Evolutionary conservation across 2,113 vertebrate species (phyloP).

Genomic region (Pseudopodoces humilis): DNA sequence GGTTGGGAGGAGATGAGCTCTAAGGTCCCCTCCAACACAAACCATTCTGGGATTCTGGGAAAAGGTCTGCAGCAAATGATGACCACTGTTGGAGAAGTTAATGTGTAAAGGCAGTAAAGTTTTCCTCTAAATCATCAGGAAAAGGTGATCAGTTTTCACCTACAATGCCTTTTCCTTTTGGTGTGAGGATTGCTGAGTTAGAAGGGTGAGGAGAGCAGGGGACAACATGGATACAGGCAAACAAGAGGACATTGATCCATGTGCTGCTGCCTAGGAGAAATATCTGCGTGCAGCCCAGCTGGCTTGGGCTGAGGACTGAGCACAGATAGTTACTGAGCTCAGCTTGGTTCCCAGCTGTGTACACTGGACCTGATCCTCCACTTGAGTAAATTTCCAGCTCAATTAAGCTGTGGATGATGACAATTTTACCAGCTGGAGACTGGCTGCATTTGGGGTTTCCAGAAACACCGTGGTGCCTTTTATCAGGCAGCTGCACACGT

Average conservation of each 20-base stretch:
- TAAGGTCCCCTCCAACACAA: background rate
- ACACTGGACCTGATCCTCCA: slow-evolving; percentile 29
- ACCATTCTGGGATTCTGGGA: background rate
- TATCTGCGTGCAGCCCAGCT: background rate
- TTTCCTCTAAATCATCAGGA: background rate
- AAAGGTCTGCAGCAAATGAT: background rate
- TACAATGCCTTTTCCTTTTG: background rate
- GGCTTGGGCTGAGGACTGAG: background rate
- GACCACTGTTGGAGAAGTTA: background rate
- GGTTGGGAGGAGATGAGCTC: background rate
- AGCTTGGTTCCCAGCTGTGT: slow-evolving; percentile 55
- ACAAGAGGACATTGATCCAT: background rate
- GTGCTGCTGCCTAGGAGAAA: background rate
- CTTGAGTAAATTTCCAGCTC: slow-evolving; percentile 17
- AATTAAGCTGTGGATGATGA: background rate
- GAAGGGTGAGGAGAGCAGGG: background rate
- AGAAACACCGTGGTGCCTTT: background rate
- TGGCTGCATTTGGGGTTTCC: background rate
- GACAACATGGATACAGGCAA: background rate
- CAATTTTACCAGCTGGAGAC: slow-evolving; percentile 47
- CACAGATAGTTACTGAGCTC: slow-evolving; percentile 22
- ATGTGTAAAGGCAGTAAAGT: background rate
- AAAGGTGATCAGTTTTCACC: background rate
- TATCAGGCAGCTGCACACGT: background rate
- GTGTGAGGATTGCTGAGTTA: background rate